Evolutionary conservation across 1,140 invertebrate genomes (phyloP).

Genomic region (Batillaria attramentaria): DNA sequence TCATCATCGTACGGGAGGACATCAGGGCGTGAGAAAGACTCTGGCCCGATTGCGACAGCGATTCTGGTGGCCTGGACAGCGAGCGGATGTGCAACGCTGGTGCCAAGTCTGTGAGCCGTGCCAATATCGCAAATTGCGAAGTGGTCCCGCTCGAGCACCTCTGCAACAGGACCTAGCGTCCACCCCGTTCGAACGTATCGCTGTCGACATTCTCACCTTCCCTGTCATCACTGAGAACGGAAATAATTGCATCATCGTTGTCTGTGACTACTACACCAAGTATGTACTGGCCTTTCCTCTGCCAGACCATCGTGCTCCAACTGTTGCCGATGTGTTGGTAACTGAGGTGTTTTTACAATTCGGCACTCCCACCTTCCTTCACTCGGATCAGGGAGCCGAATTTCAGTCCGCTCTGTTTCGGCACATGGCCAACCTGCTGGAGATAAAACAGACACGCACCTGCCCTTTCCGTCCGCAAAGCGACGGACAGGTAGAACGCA

Average conservation of each 20-base stretch:
- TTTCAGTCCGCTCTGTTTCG: conserved; percentile 39
- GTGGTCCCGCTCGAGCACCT: conserved; percentile 14
- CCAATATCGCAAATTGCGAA: background rate
- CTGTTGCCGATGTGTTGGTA: conserved; percentile 54
- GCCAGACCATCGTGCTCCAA: conserved; percentile 43
- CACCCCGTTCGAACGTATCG: conserved; percentile 56
- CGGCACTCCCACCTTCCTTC: conserved; percentile 37
- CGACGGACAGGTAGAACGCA: conserved; percentile 61
- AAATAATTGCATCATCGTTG: conserved; percentile 56
- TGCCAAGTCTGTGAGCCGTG: background rate
- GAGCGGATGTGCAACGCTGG: background rate
- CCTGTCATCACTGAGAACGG: conserved; percentile 48
- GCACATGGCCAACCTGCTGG: conserved; percentile 36
- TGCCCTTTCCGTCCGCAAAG: conserved; percentile 41
- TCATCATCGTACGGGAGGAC: conserved; percentile 26
- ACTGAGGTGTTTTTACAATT: conserved; percentile 40
- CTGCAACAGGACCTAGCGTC: conserved; percentile 30
- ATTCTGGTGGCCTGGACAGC: conserved; percentile 25
- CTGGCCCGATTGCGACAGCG: conserved; percentile 6
- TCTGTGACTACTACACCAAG: conserved; percentile 62
- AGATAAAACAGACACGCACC: conserved; percentile 40
- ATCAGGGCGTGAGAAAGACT: conserved; percentile 39
- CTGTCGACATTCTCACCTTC: conserved; percentile 64
- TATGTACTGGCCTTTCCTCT: conserved; percentile 54
- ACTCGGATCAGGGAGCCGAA: conserved; percentile 44